These are phyloP conservation scores for Dendropsophus ebraccatus DNA, from an alignment of 2,113 vertebrate genomes.

Conservation along the genomic window DNA sequence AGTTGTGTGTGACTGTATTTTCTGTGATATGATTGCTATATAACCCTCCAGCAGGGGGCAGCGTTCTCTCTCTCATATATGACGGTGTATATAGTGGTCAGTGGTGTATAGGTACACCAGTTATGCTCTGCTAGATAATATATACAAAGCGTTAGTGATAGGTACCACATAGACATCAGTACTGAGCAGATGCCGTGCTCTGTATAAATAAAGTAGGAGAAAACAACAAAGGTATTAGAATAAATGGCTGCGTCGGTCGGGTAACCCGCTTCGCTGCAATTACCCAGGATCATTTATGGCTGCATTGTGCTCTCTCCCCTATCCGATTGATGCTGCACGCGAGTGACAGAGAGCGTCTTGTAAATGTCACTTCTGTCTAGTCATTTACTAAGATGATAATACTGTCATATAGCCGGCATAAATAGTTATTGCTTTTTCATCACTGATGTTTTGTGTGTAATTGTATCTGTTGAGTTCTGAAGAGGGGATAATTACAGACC, in stretches of 20 bases:
- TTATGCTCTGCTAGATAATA: no score
- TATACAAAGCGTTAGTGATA: not conserved
- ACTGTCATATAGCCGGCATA: not conserved
- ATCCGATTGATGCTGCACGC: not conserved
- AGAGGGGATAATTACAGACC: conserved; percentile 51
- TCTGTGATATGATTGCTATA: not conserved
- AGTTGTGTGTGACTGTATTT: not conserved
- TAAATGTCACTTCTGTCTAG: not conserved
- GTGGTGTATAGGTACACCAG: not conserved
- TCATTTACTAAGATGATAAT: not conserved
- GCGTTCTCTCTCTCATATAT: not conserved
- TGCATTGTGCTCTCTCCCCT: not conserved
- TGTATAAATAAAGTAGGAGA: not conserved
- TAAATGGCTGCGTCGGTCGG: not conserved
- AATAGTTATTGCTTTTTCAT: conserved; percentile 25
- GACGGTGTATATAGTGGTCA: not conserved
- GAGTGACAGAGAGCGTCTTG: not conserved
- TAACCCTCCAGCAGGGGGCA: not conserved
- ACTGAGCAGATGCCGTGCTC: not conserved
- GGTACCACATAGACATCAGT: not conserved
- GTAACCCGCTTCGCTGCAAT: not conserved
- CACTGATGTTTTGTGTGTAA: conserved; percentile 23
- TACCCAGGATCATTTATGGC: not conserved
- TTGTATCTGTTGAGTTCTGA: conserved; percentile 11
- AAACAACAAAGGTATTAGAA: not conserved